A percentile compares a stretch with the other conserved stretches of the same genome.
These are phyloP conservation scores for Leptestheria dahalacensis DNA, from an alignment of 1,140 invertebrate species.

Conservation along the genomic window DNA sequence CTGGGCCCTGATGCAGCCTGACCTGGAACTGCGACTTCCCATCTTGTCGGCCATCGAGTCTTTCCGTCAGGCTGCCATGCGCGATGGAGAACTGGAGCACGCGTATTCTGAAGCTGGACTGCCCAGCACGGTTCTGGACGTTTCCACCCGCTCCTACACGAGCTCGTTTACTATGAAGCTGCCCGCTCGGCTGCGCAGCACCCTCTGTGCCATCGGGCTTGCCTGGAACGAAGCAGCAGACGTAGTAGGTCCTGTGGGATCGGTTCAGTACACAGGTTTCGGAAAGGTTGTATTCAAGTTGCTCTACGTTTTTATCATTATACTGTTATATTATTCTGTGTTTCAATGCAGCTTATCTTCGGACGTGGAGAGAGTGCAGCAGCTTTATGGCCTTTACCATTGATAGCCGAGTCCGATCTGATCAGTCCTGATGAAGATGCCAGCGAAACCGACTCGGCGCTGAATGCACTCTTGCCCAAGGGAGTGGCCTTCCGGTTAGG, in stretches of 20 bases:
- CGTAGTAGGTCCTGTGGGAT: conserved; percentile 13
- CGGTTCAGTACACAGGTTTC: conserved; percentile 17
- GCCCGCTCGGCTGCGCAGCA: conserved; percentile 1
- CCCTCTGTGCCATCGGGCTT: neutral
- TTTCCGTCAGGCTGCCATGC: conserved; percentile 11
- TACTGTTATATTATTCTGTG: neutral
- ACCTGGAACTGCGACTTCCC: conserved; percentile 15
- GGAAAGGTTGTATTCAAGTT: conserved; percentile 19
- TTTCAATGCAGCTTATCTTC: conserved; percentile 17
- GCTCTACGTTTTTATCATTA: too few species aligned
- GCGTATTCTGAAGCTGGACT: neutral
- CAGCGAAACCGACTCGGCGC: neutral
- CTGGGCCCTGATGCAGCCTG: conserved; percentile 24
- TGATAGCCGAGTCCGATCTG: conserved; percentile 16
- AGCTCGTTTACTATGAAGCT: neutral
- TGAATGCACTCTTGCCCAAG: neutral
- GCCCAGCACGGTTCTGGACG: neutral
- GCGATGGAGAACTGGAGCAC: neutral
- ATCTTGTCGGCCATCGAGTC: conserved; percentile 17
- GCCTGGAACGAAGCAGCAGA: conserved; percentile 9
- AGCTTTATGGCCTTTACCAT: conserved; percentile 15
- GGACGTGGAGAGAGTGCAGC: conserved; percentile 15
- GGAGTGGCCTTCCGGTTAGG: conserved; percentile 20
- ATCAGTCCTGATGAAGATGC: conserved; percentile 9
- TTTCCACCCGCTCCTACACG: neutral